Evolutionary conservation across 2,888 invertebrate genomes (phyloP), one percentile per base, ranked within the genome.

Genomic region (Hypomecis atomaria): DNA sequence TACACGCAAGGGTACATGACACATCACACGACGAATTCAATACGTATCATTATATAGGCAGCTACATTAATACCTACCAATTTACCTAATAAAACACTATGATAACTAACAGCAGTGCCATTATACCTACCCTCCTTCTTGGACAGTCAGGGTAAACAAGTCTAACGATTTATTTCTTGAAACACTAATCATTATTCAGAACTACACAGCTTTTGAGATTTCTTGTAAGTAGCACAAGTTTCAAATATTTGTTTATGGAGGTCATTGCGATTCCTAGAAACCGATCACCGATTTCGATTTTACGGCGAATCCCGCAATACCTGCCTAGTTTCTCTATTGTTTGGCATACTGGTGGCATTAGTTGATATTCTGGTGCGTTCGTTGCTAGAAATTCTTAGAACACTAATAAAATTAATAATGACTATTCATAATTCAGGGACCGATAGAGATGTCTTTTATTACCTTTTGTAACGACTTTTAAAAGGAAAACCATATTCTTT

Each of bases 241-340:
- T 40, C 36, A 70, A 60, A 60, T 44, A 53, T 65, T 57, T 61
- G 57, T 48, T n/a, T 56, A 59, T 73, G 78, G 78, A 79, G 85
- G 82, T 82, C 83, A 78, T 65, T 48, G 53, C 47, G 40, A 72
- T 87, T 86, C 85, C 72, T 70, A 71, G 86, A 84, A 85, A 49
- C 58, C 37, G 78, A 76, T 83, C 80, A 79, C 78, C 76, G 79
- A 86, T 85, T 86, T 84, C 83, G 79, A 80, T 84, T 86, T 65
- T 57, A 58, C 48, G 9, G 43, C 82, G 80, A 78, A 79, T 80
- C 83, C 84, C 82, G 86, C 85, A 84, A n/a, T 8, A 43, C 11
- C 6, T 50, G 23, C 50, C 38, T 50, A 50, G 13, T 13, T 40
- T 49, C 7, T 37, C 47, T 33, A 47, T 23, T 47, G 79, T 80